A percentile compares a stretch with the other conserved stretches of the same genome.
These are phyloP conservation scores for Pachyuromys duprasi DNA, from an alignment of 2,797 vertebrate genomes.

Conservation along the genomic window DNA sequence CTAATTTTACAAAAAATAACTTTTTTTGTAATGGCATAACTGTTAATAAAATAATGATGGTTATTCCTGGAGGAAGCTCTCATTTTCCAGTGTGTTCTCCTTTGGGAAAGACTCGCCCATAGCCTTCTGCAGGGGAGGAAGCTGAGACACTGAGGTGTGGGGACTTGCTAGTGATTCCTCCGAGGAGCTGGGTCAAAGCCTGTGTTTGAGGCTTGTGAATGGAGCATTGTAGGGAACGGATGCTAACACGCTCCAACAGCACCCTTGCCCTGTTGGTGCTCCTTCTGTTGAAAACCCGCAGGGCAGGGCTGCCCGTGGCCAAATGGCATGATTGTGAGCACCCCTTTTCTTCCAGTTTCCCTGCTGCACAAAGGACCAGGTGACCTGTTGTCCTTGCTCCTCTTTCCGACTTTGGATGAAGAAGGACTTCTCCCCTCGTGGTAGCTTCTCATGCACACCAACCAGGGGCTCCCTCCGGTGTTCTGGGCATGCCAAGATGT, in stretches of 20 bases:
- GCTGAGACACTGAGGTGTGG: neutral
- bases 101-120: slow-evolving; percentile 32
- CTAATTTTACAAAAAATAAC: too few relatives aligned
- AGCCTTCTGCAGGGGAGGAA: neutral
- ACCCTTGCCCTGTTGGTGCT: neutral
- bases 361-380: neutral
- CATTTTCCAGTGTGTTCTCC: neutral
- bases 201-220: slow-evolving; percentile 51
- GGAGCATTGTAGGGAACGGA: slow-evolving; percentile 55
- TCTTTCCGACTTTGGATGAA: neutral
- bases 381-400: neutral
- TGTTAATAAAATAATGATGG: neutral
- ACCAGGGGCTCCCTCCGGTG: neutral
- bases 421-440: neutral
- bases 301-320: neutral
- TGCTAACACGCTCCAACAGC: slow-evolving; percentile 28
- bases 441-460: neutral
- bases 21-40: slow-evolving; percentile 58
- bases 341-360: neutral
- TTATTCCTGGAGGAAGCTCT: neutral
- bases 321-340: neutral
- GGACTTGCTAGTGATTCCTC: slow-evolving; percentile 30
- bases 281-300: neutral
- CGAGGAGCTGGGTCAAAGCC: slow-evolving; percentile 38
- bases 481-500: slow-evolving; percentile 5